These are phyloP conservation scores for Drosophila yakuba DNA, from an alignment of 1,140 invertebrate genomes.

Conservation along the genomic window DNA sequence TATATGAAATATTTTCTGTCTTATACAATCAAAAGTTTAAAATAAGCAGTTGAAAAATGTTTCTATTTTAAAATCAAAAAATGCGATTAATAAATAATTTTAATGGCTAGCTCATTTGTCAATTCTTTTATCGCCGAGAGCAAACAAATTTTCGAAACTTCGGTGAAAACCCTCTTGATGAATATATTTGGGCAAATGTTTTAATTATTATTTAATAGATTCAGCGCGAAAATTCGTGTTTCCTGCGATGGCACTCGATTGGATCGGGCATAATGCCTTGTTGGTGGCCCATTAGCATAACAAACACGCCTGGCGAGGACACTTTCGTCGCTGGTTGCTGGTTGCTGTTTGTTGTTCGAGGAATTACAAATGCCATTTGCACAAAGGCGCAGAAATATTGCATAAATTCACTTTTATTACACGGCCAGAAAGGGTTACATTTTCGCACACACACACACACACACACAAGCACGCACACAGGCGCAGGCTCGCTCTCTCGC, in stretches of 20 bases:
- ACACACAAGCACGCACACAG: conserved; percentile 1
- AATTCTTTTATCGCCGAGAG: conserved; percentile 26
- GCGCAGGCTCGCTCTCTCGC: conserved; percentile 13
- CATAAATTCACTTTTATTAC: conserved; percentile 84
- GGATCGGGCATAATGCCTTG: conserved; percentile 49
- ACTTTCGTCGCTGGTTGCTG: conserved; percentile 34
- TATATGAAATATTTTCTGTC: too few relatives aligned
- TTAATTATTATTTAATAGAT: conserved; percentile 60
- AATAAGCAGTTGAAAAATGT: neutral
- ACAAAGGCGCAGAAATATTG: conserved; percentile 82
- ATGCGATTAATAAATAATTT: conserved; percentile 33
- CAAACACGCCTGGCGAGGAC: conserved; percentile 60
- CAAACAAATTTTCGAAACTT: conserved; percentile 6
- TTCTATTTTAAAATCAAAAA: neutral
- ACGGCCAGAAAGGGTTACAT: conserved; percentile 36
- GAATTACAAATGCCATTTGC: conserved; percentile 78
- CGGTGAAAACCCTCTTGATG: conserved; percentile 10
- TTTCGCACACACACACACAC: conserved; percentile 25
- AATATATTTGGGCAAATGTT: conserved; percentile 33
- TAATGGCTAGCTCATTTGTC: conserved; percentile 38
- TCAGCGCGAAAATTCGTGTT: conserved; percentile 19
- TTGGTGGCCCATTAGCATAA: conserved; percentile 71
- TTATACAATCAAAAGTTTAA: neutral
- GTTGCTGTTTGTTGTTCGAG: conserved; percentile 35
- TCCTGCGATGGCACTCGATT: conserved; percentile 11